A percentile compares a stretch with the other conserved stretches of the same genome.
Evolutionary conservation across 2,888 invertebrate genomes (phyloP).

Genomic region (Leucoma salicis): DNA sequence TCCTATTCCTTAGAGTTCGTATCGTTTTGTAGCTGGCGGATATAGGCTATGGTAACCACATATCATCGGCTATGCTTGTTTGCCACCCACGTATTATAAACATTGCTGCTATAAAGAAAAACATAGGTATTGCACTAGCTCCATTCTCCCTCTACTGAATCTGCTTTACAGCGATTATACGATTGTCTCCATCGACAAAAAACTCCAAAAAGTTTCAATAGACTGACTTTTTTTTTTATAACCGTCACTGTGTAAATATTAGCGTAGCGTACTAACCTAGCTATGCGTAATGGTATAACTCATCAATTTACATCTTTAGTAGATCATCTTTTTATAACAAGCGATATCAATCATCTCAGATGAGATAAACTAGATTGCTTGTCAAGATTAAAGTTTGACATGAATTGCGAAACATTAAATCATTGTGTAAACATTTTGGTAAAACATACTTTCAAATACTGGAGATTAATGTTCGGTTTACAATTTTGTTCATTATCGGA

Average conservation of each 20-base stretch:
- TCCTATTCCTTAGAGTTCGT: too few species aligned
- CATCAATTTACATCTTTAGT: slow-evolving; percentile 1
- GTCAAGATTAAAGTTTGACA: slow-evolving; percentile 27
- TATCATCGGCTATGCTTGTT: too few species aligned
- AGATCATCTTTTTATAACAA: slow-evolving; percentile 12
- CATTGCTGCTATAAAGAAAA: too few species aligned
- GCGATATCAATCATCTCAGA: slow-evolving; percentile 23
- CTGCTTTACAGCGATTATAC: too few species aligned
- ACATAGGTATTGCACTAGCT: too few species aligned
- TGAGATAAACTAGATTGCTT: slow-evolving; percentile 22
- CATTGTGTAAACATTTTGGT: slow-evolving; percentile 15
- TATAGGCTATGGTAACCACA: too few species aligned
- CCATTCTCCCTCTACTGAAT: too few species aligned
- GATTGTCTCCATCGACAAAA: too few species aligned
- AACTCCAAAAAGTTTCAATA: too few species aligned
- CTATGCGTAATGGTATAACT: slow-evolving; percentile 1
- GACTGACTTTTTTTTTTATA: not conserved
- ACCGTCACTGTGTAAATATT: not conserved
- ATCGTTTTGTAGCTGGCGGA: too few species aligned
- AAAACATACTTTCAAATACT: not conserved
- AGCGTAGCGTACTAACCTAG: not conserved
- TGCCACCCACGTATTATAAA: too few species aligned
- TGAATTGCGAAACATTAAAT: slow-evolving; percentile 20
- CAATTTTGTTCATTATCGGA: too few species aligned
- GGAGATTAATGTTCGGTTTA: not conserved